Percentiles rank a stretch among this genome's conserved stretches.
phyloP scores from a whole-genome alignment of 2,797 vertebrate genomes.

The Uromys caudimaculatus region DNA sequence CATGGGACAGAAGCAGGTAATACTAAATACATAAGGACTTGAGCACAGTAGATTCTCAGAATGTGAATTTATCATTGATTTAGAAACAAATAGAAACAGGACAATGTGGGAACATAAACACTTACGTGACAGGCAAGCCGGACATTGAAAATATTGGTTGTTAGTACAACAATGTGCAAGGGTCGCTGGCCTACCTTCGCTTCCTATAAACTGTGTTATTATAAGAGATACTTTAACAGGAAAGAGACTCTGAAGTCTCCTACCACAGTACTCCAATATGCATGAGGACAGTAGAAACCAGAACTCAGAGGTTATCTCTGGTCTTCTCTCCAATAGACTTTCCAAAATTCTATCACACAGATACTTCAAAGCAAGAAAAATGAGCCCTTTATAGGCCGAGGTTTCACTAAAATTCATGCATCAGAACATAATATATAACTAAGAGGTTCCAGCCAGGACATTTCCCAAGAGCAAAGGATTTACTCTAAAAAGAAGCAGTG shows the following conservation, averaged over 20 bases:
- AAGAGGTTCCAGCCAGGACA: constrained; percentile 45
- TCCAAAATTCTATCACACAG: constrained; percentile 1
- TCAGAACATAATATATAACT: constrained; percentile 16
- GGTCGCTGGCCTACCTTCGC: neutral
- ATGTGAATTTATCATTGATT: neutral
- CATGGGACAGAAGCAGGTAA: neutral
- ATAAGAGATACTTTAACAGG: neutral
- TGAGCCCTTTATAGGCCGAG: neutral
- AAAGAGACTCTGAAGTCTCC: neutral
- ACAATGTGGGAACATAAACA: neutral
- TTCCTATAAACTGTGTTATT: neutral
- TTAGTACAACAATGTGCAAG: neutral
- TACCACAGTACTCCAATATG: neutral
- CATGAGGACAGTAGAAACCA: neutral
- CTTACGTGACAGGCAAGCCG: neutral
- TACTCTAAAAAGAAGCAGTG: constrained; percentile 35
- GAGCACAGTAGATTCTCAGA: neutral
- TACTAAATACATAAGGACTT: neutral
- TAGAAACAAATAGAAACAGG: neutral
- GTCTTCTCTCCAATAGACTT: neutral
- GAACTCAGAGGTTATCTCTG: neutral
- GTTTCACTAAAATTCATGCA: constrained; percentile 24
- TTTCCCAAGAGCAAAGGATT: neutral
- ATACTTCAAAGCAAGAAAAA: constrained; percentile 32
- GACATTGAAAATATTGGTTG: neutral